A percentile compares a stretch with the other conserved stretches of the same genome.
phyloP scores from a whole-genome alignment of 2,888 invertebrate genomes.

The Bombyx huttoni region DNA sequence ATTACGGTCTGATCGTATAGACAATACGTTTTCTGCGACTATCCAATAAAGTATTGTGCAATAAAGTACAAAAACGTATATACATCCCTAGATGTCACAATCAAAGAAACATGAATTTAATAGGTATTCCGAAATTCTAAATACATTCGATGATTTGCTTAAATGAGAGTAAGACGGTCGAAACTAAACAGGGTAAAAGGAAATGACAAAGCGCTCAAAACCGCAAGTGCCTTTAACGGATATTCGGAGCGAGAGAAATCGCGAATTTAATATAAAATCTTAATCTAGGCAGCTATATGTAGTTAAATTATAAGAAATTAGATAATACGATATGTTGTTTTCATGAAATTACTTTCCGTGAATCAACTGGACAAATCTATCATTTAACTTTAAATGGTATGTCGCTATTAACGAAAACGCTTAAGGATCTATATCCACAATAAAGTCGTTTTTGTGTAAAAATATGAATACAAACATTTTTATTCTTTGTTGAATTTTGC shows the following conservation, averaged over 20 bases:
- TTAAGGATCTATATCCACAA: too few species aligned
- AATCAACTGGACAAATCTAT: too few species aligned
- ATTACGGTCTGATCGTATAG: background rate
- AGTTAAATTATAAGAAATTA: background rate
- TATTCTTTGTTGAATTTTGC: constrained; percentile 21
- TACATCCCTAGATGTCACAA: too few species aligned
- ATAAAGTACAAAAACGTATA: background rate
- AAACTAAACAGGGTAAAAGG: constrained; percentile 43
- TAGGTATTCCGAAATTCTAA: too few species aligned
- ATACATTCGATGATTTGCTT: too few species aligned
- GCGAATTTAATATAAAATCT: constrained; percentile 5
- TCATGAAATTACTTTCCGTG: too few species aligned
- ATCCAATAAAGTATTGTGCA: background rate
- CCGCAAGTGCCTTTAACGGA: constrained; percentile 32
- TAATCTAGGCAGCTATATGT: background rate
- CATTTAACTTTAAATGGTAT: too few species aligned
- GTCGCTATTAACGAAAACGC: too few species aligned
- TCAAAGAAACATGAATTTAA: too few species aligned
- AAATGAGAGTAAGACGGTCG: background rate
- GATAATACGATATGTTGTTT: too few species aligned
- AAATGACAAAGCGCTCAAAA: constrained; percentile 49
- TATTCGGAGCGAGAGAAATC: constrained; percentile 2
- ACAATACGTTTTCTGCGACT: too few species aligned
- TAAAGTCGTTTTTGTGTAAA: background rate
- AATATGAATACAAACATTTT: background rate